phyloP scores from a whole-genome alignment of 2,113 vertebrate species.

The Dasyurus viverrinus region DNA sequence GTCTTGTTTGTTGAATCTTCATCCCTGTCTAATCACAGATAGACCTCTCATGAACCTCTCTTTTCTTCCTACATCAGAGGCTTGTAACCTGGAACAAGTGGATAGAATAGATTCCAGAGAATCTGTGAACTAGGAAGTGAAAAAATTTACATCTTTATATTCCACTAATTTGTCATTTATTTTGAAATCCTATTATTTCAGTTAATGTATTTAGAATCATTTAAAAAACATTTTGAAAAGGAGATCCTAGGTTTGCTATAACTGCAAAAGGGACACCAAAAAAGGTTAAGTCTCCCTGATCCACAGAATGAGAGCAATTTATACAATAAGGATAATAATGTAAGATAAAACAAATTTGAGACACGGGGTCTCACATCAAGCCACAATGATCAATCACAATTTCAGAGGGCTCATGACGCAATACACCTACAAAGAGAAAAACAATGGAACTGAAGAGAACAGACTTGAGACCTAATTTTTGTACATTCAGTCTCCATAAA shows the following conservation, averaged over 20 bases:
- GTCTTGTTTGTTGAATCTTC: background rate
- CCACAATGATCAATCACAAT: too few relatives aligned
- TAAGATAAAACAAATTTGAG: background rate
- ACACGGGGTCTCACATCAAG: background rate
- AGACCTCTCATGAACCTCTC: background rate
- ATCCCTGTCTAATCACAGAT: background rate
- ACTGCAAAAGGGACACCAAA: background rate
- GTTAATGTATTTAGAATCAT: background rate
- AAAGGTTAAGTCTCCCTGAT: too few relatives aligned
- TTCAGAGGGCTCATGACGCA: background rate
- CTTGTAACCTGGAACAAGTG: background rate
- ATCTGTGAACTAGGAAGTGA: background rate
- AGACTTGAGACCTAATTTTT: background rate
- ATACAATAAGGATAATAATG: background rate
- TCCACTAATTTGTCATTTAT: background rate
- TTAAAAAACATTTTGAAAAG: background rate
- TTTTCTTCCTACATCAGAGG: background rate
- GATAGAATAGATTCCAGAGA: background rate
- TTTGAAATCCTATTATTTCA: background rate
- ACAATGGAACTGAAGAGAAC: background rate
- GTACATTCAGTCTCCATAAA: background rate
- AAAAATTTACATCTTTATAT: background rate
- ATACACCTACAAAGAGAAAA: background rate
- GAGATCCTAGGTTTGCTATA: background rate
- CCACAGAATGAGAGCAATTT: background rate